These are phyloP conservation scores for Tipula vernalis DNA, from an alignment of 2,888 invertebrate genomes.

Conservation along the genomic window DNA sequence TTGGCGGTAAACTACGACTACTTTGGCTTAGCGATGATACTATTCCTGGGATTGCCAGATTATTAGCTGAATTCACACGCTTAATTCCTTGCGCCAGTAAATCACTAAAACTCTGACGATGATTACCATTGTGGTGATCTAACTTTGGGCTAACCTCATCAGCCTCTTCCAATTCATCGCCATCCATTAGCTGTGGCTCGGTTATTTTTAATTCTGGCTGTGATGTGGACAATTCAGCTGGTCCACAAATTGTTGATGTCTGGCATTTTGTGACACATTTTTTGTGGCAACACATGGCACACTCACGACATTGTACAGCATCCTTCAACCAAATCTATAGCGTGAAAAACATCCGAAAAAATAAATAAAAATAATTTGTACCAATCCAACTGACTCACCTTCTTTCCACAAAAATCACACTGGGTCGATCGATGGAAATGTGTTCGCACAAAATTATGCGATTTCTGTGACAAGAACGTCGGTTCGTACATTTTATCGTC, in stretches of 20 bases:
- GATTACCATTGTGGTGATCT: conserved; percentile 14
- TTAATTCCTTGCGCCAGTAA: conserved; percentile 45
- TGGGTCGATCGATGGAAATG: conserved; percentile 83
- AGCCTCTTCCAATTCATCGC: conserved; percentile 21
- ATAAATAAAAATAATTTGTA: not conserved
- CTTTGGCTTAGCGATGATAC: conserved; percentile 37
- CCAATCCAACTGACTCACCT: conserved; percentile 27
- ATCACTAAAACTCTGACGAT: conserved; percentile 33
- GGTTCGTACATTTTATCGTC: conserved; percentile 21
- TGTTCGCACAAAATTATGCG: conserved; percentile 72
- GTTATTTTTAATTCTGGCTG: conserved; percentile 40
- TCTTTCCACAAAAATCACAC: conserved; percentile 88
- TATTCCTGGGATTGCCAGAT: conserved; percentile 48
- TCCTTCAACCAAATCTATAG: conserved; percentile 85
- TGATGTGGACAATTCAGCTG: conserved; percentile 25
- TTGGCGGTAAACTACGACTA: conserved; percentile 59
- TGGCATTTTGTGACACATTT: conserved; percentile 87
- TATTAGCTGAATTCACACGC: conserved; percentile 57
- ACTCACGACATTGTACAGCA: conserved; percentile 82
- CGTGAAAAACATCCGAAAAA: conserved; percentile 10
- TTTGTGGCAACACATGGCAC: conserved; percentile 87
- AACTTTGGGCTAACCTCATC: conserved; percentile 16
- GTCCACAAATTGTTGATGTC: conserved; percentile 50
- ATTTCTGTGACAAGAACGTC: conserved; percentile 25
- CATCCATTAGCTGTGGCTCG: conserved; percentile 27